These are phyloP conservation scores for Sabatieria punctata DNA, from an alignment of 2,888 invertebrate species.

Conservation along the genomic window DNA sequence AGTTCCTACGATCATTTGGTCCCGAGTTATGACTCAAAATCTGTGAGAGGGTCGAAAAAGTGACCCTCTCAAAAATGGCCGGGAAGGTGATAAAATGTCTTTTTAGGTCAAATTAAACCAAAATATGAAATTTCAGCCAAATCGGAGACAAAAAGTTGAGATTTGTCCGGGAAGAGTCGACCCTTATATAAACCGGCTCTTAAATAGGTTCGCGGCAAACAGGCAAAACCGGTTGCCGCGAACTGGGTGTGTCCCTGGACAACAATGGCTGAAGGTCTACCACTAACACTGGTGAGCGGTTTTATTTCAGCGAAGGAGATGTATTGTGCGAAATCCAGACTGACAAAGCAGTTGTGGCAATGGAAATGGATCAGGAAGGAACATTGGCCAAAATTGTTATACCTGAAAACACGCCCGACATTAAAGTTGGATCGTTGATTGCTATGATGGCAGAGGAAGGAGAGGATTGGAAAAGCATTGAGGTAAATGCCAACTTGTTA, in stretches of 20 bases:
- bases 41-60: no score
- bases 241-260: background rate
- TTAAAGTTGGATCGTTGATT: conserved; percentile 43
- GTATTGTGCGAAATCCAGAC: conserved; percentile 49
- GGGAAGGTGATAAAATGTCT: no score
- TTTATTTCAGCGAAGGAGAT: no score
- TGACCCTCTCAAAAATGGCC: no score
- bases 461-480: conserved; percentile 45
- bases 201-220: background rate
- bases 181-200: no score
- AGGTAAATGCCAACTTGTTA: conserved; percentile 4
- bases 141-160: no score
- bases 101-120: no score
- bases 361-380: conserved; percentile 46
- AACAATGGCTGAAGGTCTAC: conserved; percentile 20
- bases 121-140: no score
- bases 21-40: no score
- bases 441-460: conserved; percentile 46
- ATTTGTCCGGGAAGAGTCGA: no score
- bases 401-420: conserved; percentile 41
- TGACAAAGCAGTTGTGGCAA: conserved; percentile 46
- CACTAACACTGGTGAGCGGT: no score
- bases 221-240: conserved; percentile 28
- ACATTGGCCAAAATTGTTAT: conserved; percentile 14
- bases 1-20: no score